Base-by-base conservation (phyloP, 1,140 invertebrate species). In the Lucilia cuprina region DNA sequence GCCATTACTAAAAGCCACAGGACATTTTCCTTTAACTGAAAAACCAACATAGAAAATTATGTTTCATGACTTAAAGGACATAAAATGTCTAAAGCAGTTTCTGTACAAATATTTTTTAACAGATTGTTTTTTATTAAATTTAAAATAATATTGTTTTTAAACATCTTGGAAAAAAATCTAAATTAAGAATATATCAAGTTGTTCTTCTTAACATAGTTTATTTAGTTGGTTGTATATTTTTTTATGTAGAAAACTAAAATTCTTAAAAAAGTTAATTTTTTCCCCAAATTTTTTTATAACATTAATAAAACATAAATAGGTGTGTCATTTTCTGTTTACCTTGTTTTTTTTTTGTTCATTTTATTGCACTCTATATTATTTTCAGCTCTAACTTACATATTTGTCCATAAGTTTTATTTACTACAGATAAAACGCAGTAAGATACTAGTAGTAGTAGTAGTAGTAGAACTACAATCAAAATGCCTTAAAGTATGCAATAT, bases 1-100 rank as follows among this genome's bases (percentile, higher is more conserved):
- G 65, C 65, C 65, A 70, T 70, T 70, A 70, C 65, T 70, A n/a
- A 70, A 70, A 70, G 65, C 65, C 65, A 70, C 65, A 70, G 65
- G 65, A 10, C 65, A 19, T 70, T 70, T 55, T 25, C 65, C n/a
- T 70, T 70, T 21, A 70, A 19, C 19, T 21, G 25, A 21, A 19
- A 21, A 70, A 21, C 65, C 19, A 70, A 21, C 65, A 70, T 70
- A 21, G 19, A 70, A 70, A 70, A 70, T 70, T 70, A 70, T 70
- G 65, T 70, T 70, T 70, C 10, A 70, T 70, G 65, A 21, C 65
- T 70, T 19, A 19, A 70, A 70, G 19, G 19, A 70, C n/a, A 70
- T 12, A 70, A 70, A 70, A 19, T 41, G 34, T 78, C 47, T n/a
- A 78, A 78, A 41, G 5, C 75, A 78, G 13, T 78, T 17, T 78